Evolutionary conservation across 2,797 vertebrate species (phyloP).

Genomic region (Pampus argenteus): DNA sequence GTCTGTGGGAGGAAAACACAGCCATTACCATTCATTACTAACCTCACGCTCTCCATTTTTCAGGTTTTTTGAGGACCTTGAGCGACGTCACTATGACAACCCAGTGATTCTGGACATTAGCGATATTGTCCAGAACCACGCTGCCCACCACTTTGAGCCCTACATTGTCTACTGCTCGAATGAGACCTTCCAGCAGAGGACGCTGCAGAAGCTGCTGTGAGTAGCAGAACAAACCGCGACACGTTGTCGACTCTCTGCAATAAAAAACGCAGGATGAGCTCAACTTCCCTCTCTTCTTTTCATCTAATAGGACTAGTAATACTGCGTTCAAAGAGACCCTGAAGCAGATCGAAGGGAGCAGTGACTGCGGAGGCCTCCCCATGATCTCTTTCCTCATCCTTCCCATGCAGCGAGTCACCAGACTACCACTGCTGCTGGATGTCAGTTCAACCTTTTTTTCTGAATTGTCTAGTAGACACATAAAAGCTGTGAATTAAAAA

Average conservation of each 20-base stretch:
- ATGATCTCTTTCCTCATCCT: slow-evolving; percentile 98
- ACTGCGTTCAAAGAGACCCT: slow-evolving; percentile 89
- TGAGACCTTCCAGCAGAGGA: slow-evolving; percentile 97
- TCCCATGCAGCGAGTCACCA: slow-evolving; percentile 97
- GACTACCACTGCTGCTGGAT: slow-evolving; percentile 94
- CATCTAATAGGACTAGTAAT: slow-evolving; percentile 82
- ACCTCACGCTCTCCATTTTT: slow-evolving; percentile 20
- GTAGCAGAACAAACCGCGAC: slow-evolving; percentile 42
- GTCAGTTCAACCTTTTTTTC: slow-evolving; percentile 83
- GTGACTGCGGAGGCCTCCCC: slow-evolving; percentile 91
- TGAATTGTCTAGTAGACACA: background rate
- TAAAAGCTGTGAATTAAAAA: background rate
- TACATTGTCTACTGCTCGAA: slow-evolving; percentile 98
- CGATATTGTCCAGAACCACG: slow-evolving; percentile 91
- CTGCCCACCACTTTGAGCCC: slow-evolving; percentile 86
- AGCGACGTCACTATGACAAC: slow-evolving; percentile 88
- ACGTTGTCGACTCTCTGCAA: background rate
- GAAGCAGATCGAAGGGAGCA: slow-evolving; percentile 89
- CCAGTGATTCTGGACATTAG: slow-evolving; percentile 92
- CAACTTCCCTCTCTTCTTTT: background rate
- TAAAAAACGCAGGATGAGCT: background rate
- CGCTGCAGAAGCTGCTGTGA: slow-evolving; percentile 94
- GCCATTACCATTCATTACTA: slow-evolving; percentile 10
- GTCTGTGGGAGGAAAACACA: slow-evolving; percentile 15
- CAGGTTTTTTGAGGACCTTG: slow-evolving; percentile 95